Evolutionary conservation across 2,113 vertebrate species (phyloP), one percentile per base, ranked within the genome.

Genomic region (Carassius carassius): DNA sequence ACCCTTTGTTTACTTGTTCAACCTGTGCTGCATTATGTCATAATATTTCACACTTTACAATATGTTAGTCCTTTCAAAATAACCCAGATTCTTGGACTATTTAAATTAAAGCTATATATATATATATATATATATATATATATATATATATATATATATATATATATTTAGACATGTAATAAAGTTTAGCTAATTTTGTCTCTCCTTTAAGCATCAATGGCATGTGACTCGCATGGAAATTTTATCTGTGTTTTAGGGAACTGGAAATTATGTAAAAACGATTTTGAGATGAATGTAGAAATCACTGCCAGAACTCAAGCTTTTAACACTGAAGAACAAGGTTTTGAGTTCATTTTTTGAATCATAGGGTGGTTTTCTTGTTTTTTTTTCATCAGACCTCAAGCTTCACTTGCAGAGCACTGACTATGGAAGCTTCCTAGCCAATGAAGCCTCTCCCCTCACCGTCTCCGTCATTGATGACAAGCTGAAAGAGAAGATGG

Each of bases 401-500:
- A 99, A 99, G 89, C 95, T 99, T 83, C 98, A 99, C 85, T 94
- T 99, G 79, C 98, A 99, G 94, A 99, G 98, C 91, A 99, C 98
- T 3, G 98, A 99, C 92, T 99, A 99, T 88, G 97, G 98, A 79
- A 98, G 97, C 92, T 99, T 99, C 91, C 90, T 99, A 91, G 97
- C 97, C 8, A 99, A 99, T 0, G 98, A 99, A 89, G 97, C 97
- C 0, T 99, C 98, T 3, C 98, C 98, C 0, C 96, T 99, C 84
- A 97, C 97, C 0, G 98, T 99, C 62, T 99, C 98, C 0, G 98
- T 99, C 84, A 99, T 99, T 1, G 98, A 99, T 0, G 98, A 99
- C 93, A 98, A 98, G 87, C 95, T 99, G 91, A 99, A 99, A 91
- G 98, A 99, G 93, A 99, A 99, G 94, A 99, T 99, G 98, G 98